phyloP scores from a whole-genome alignment of 2,113 vertebrate genomes.

The Nanger granti region DNA sequence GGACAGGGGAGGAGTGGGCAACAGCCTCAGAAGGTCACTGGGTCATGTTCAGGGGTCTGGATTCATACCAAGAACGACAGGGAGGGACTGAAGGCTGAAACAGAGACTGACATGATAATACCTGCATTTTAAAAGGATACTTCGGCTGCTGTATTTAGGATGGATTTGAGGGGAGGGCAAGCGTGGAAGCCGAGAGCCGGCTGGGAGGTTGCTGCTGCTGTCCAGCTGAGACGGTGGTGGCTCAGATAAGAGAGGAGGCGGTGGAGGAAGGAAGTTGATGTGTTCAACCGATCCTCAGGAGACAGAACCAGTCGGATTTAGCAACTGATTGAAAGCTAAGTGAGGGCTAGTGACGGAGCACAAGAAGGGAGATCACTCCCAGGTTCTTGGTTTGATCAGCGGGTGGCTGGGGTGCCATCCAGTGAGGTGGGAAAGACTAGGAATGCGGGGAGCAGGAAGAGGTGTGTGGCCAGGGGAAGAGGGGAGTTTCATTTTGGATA shows the following conservation, averaged over 20 bases:
- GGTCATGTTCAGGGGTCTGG: neutral
- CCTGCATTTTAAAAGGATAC: neutral
- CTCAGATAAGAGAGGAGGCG: neutral
- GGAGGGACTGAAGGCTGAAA: neutral
- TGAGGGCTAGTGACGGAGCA: too few relatives aligned
- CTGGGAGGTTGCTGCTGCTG: neutral
- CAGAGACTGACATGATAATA: neutral
- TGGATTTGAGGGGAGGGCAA: neutral
- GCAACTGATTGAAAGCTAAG: neutral
- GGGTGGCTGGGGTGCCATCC: neutral
- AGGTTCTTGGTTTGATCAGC: neutral
- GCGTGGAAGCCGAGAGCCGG: accelerated
- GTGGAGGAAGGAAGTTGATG: neutral
- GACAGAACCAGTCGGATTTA: neutral
- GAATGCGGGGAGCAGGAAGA: neutral
- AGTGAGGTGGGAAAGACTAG: too few relatives aligned
- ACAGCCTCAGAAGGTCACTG: neutral
- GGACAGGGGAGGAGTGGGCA: too few relatives aligned
- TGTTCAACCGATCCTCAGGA: neutral
- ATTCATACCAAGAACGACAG: neutral
- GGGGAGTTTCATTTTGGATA: neutral
- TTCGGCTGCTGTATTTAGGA: neutral
- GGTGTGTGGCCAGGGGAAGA: neutral
- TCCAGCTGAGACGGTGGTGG: neutral
- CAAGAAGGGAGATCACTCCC: neutral